A percentile compares a stretch with the other conserved stretches of the same genome.
These are phyloP conservation scores for Anagyrus pseudococci DNA, from an alignment of 2,888 invertebrate genomes.

Conservation along the genomic window DNA sequence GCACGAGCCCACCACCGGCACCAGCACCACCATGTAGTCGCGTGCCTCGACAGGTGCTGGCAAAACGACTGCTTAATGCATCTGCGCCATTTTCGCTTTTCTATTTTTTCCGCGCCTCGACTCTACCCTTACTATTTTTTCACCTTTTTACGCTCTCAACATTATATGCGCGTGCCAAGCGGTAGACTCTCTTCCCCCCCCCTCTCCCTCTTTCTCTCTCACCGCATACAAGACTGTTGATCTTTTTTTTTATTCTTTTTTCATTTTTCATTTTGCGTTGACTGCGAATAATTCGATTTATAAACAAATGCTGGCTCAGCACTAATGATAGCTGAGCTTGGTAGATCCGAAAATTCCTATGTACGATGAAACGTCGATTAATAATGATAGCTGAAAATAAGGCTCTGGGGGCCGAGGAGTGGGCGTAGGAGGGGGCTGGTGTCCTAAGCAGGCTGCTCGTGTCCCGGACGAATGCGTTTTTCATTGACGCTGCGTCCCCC, in stretches of 20 bases:
- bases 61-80: constrained; percentile 14
- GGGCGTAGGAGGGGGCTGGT: no score
- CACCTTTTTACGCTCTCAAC: no score
- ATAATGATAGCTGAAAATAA: not conserved
- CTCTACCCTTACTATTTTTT: no score
- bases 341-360: not conserved
- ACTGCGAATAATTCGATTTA: no score
- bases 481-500: not conserved
- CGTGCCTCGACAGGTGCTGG: constrained; percentile 16
- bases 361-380: not conserved
- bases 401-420: not conserved
- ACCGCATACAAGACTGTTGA: no score
- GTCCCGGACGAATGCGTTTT: not conserved
- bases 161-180: no score
- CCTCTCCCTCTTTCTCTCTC: no score
- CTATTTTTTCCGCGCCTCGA: not conserved
- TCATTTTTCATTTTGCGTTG: no score
- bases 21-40: not conserved
- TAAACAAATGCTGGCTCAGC: no score
- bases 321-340: not conserved
- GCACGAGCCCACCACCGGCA: not conserved
- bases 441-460: no score
- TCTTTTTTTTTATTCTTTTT: no score
- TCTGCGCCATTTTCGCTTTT: constrained; percentile 11
- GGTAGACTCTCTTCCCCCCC: no score